phyloP scores from a whole-genome alignment of 1,140 invertebrate species.

The Chelonus insularis region DNA sequence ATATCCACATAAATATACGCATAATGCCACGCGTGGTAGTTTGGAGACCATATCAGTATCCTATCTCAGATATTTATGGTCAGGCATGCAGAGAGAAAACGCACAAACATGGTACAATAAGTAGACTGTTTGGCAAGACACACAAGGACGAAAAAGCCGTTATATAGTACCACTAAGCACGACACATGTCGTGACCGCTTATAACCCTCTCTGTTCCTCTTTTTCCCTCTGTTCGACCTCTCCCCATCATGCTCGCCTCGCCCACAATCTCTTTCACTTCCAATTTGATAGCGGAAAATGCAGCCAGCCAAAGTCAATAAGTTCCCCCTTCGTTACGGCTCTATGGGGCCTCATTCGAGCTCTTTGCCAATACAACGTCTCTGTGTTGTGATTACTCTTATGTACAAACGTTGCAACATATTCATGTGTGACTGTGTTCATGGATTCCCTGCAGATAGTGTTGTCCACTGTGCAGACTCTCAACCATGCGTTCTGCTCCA shows the following conservation, averaged over 20 bases:
- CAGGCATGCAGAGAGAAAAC: constrained; percentile 18
- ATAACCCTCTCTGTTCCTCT: constrained; percentile 10
- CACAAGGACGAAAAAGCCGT: constrained; percentile 37
- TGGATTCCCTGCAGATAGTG: constrained; percentile 9
- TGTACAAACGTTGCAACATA: background rate
- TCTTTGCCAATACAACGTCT: background rate
- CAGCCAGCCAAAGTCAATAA: constrained; percentile 42
- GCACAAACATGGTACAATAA: constrained; percentile 4
- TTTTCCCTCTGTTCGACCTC: constrained; percentile 8
- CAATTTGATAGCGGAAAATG: constrained; percentile 45
- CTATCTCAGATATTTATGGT: constrained; percentile 43
- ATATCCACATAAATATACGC: too few species aligned
- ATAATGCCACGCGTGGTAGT: background rate
- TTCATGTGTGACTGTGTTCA: background rate
- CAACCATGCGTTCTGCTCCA: constrained; percentile 3
- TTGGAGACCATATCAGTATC: constrained; percentile 26
- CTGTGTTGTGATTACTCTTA: constrained; percentile 15
- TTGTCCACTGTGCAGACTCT: background rate
- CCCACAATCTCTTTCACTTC: constrained; percentile 33
- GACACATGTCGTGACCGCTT: constrained; percentile 46
- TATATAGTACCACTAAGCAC: constrained; percentile 45
- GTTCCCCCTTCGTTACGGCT: constrained; percentile 21
- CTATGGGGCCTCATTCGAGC: constrained; percentile 25
- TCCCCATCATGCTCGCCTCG: background rate
- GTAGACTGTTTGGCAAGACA: constrained; percentile 20